Percentiles rank a stretch among this genome's conserved stretches.
phyloP scores from a whole-genome alignment of 2,888 invertebrate genomes.

The Tenthredo livida region DNA sequence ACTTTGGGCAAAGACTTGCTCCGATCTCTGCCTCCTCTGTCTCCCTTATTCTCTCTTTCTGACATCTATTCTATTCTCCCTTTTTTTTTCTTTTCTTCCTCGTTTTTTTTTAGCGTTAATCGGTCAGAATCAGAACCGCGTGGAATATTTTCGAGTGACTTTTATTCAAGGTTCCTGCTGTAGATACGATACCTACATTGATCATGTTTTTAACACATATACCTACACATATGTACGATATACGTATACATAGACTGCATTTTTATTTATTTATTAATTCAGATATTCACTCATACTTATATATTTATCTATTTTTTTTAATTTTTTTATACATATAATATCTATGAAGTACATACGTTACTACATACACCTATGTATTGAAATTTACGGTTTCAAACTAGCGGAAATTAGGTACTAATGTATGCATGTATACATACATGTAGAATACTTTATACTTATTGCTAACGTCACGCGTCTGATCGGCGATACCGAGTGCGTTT shows the following conservation, averaged over 20 bases:
- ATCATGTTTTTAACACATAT: too few relatives aligned
- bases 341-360: not conserved
- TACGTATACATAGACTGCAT: too few relatives aligned
- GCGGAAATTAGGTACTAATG: not conserved
- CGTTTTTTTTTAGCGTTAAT: not conserved
- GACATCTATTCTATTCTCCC: too few relatives aligned
- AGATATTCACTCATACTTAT: too few relatives aligned
- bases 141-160: not conserved
- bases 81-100: not conserved
- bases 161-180: not conserved
- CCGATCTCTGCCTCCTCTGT: not conserved
- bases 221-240: too few relatives aligned
- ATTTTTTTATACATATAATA: too few relatives aligned
- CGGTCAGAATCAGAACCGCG: not conserved
- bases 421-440: not conserved
- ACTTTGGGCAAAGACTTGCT: conserved; percentile 4
- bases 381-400: not conserved
- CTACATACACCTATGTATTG: not conserved
- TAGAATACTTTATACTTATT: not conserved
- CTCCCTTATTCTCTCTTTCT: too few relatives aligned
- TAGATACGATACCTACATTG: too few relatives aligned
- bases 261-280: not conserved
- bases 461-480: not conserved
- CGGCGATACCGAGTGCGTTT: not conserved
- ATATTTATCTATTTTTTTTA: too few relatives aligned